A percentile compares a stretch with the other conserved stretches of the same genome.
Conservation (phyloP, 2,113 vertebrate genomes). For the Pimephales promelas region DNA sequence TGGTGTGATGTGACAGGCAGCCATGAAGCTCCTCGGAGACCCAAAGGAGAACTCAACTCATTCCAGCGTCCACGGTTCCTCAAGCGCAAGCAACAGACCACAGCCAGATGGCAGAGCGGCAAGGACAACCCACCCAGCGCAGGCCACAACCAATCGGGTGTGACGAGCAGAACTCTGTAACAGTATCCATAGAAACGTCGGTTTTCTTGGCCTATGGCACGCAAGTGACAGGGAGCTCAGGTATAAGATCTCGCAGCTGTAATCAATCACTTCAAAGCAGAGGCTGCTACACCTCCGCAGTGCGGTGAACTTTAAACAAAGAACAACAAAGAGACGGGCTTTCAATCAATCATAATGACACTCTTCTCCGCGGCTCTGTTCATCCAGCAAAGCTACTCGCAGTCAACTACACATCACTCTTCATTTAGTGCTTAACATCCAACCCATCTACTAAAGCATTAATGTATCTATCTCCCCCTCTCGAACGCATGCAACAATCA, state of each 20-base stretch:
- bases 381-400: slow-evolving; percentile 24
- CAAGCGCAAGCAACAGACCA: slow-evolving; percentile 31
- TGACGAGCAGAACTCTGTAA: slow-evolving; percentile 37
- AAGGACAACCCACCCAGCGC: slow-evolving; percentile 29
- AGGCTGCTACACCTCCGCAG: slow-evolving; percentile 33
- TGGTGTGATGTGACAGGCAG: slow-evolving; percentile 45
- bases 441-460: slow-evolving; percentile 21
- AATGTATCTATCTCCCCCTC: slow-evolving; percentile 22
- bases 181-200: slow-evolving; percentile 62
- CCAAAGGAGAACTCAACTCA: not conserved
- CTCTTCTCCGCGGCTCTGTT: slow-evolving; percentile 7
- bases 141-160: slow-evolving; percentile 47
- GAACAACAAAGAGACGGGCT: slow-evolving; percentile 36
- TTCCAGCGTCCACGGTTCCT: slow-evolving; percentile 6
- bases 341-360: slow-evolving; percentile 57
- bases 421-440: slow-evolving; percentile 34
- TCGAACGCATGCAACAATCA: not conserved
- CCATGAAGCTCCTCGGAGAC: slow-evolving; percentile 23
- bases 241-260: slow-evolving; percentile 50
- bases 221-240: slow-evolving; percentile 40
- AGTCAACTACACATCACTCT: slow-evolving; percentile 17
- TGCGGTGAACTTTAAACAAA: slow-evolving; percentile 50
- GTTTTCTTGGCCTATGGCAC: slow-evolving; percentile 45
- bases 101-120: slow-evolving; percentile 29
- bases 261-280: slow-evolving; percentile 54